Evolutionary conservation across 2,888 invertebrate species (phyloP).

Genomic region (Cephus rjabovi): DNA sequence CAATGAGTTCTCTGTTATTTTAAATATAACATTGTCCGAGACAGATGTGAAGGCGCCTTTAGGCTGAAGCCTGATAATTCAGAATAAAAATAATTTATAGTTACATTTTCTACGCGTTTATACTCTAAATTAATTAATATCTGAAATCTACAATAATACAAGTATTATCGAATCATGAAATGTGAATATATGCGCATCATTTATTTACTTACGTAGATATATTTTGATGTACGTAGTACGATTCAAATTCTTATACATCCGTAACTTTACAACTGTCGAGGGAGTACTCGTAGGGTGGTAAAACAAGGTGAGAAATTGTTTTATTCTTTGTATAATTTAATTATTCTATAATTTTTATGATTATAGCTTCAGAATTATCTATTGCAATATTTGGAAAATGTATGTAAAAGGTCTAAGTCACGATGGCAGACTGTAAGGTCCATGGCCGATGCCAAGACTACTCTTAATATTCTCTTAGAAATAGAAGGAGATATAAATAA

Average conservation of each 20-base stretch:
- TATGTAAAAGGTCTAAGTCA: constrained; percentile 69
- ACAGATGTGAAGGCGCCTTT: background rate
- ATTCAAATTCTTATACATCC: background rate
- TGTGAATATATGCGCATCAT: no score
- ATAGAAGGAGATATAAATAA: constrained; percentile 69
- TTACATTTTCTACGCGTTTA: background rate
- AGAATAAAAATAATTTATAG: background rate
- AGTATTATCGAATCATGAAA: no score
- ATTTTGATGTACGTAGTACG: background rate
- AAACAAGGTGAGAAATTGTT: no score
- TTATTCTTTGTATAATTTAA: no score
- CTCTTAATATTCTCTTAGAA: constrained; percentile 76
- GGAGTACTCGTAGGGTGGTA: no score
- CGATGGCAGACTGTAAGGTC: constrained; percentile 81
- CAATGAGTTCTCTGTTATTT: background rate
- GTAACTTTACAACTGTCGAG: no score
- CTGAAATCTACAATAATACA: no score
- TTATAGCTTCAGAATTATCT: no score
- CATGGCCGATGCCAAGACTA: constrained; percentile 82
- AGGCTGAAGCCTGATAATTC: background rate
- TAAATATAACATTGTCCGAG: background rate
- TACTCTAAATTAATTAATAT: background rate
- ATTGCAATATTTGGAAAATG: no score
- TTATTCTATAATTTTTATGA: no score
- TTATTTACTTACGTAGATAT: background rate